Evolutionary conservation across 30 jellyfish, hydroid and myxozoan genomes (phyloP), one percentile per base, ranked within the genome.

Genomic region (Rhopilema esculentum): DNA sequence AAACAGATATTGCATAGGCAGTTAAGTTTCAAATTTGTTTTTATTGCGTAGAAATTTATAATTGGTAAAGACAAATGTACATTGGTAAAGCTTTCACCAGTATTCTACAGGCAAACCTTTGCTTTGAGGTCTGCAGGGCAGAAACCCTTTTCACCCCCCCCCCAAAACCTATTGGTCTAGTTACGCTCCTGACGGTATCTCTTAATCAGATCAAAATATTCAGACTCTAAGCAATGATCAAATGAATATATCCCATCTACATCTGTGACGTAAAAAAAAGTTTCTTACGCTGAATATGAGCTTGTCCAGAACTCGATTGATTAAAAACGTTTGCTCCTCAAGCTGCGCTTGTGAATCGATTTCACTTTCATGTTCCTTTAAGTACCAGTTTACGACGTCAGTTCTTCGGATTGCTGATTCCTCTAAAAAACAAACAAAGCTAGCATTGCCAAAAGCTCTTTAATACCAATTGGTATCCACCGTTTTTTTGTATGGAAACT

Each of bases 371-470:
- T 69, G 92, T n/a, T 92, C 97, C 74, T 92, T 89, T 63, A 96
- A 57, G 72, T 96, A 96, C 99, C 99, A 96, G 82, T 93, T 91
- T n/a, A 92, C 90, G 23, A 96, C 93, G 79, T 92, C 98, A 4
- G 86, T 68, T 63, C 96, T 82, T 48, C 97, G 90, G 25, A 92
- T 70, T 0, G 92, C 98, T 33, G 67, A 25, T 27, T 81, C 97
- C 79, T 80, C 99, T 94, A 78, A 21, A 76, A 81, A 29, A 22
- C 30, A 25, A 21, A 69, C 24, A 49, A 22, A 17, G 16, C 23
- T 17, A 67, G 20, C 23, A 66, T 28, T 40, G 6, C 12, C 6
- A 2, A 40, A 63, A 63, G 73, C 29, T 17, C 73, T 24, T 63
- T 63, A 24, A n/a, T n/a, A 4, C 29, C 73, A 63, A 17, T 4